Base-by-base conservation (phyloP, 2,797 vertebrate species). In the Tadarida brasiliensis region DNA sequence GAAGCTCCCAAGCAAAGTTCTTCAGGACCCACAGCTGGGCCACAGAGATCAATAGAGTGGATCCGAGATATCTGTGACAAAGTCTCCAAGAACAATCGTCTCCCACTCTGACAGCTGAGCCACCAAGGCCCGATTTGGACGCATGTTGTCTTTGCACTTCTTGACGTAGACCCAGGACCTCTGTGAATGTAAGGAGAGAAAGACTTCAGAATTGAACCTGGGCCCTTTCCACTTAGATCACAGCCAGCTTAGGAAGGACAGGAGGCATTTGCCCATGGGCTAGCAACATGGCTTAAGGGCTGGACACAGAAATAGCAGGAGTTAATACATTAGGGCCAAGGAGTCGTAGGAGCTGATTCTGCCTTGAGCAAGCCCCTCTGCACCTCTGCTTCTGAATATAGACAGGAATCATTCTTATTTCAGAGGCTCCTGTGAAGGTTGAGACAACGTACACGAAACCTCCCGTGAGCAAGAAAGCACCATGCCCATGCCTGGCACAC, bases 71-170 rank as follows among this genome's bases (percentile, higher is more conserved):
- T 99, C 98, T 0, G 99, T 99, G 82, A 98, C 12, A 2, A 28
- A 91, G 0, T 20, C 51, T n/a, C 98, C 97, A 0, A 97, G 89
- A 83, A 98, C 81, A 17, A 91, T 94, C 67, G 98, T 89, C 97
- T 99, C 99, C 99, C 99, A 99, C 47, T 98, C 98, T 0, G 98
- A 99, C 68, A 99, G 99, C 98, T 99, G 99, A 77, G 98, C 94
- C 59, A 99, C 98, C 94, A 99, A 99, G 33, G 98, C 98, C 0
- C 97, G 97, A 94, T 99, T 99, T 11, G 99, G 99, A 78, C 98
- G 98, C 98, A 99, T 98, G 96, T 97, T 98, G 30, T 71, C 93
- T 98, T 99, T 99, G 96, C 99, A 99, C 76, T 98, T 98, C 76
- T 98, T 98, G 91, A 99, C 63, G 0, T 98, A 94, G 28, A 10